phyloP scores from a whole-genome alignment of 2,113 vertebrate genomes.

The Scytalopus superciliaris region DNA sequence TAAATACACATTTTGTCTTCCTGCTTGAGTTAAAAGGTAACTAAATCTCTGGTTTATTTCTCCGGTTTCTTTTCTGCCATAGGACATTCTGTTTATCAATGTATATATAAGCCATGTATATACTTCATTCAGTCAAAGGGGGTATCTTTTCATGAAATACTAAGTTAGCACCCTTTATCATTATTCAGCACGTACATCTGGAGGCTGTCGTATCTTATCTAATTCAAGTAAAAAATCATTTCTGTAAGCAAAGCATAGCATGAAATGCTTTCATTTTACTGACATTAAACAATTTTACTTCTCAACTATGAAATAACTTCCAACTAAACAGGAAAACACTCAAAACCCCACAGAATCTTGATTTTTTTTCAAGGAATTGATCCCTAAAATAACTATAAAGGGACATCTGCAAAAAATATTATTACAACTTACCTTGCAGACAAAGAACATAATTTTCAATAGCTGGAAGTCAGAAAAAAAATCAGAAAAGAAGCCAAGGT shows the following conservation, averaged over 20 bases:
- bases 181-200: neutral
- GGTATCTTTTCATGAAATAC: neutral
- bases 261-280: neutral
- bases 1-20: neutral
- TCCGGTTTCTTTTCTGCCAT: neutral
- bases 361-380: neutral
- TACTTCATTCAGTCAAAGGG: neutral
- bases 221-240: neutral
- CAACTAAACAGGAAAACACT: neutral
- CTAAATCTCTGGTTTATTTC: neutral
- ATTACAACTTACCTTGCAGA: neutral
- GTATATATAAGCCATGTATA: neutral
- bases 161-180: neutral
- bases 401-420: conserved; percentile 18
- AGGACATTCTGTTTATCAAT: neutral
- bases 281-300: neutral
- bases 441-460: conserved; percentile 25
- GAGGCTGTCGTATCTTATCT: neutral
- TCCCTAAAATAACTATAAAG: neutral
- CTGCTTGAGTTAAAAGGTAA: neutral
- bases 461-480: conserved; percentile 40
- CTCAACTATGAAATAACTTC: neutral
- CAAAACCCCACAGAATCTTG: neutral
- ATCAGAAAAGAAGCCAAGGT: neutral
- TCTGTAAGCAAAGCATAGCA: neutral